Evolutionary conservation across 2,113 vertebrate species (phyloP), one percentile per base, ranked within the genome.

Genomic region (Aviceda subcristata): DNA sequence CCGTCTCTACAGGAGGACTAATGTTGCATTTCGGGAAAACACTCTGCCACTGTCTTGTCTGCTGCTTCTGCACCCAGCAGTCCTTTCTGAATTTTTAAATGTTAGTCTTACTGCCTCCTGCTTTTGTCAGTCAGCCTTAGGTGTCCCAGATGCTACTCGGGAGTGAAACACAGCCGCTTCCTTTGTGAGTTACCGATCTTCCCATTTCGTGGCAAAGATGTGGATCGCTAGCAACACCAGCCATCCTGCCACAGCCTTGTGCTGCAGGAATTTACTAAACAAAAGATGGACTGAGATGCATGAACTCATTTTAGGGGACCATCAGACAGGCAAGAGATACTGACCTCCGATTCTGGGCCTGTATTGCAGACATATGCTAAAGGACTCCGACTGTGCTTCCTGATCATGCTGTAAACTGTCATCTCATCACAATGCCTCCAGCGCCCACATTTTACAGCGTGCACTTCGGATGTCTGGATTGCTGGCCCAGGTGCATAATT

Each of bases 391-490:
- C 57, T 38, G 27, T 3, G 5, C 15, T 62, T 71, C 14, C 50
- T 66, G 29, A 13, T 34, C 36, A 30, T 0, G 0, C 5, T 38
- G 20, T 50, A 24, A 73, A 12, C 6, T 32, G 19, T 26, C 38
- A 60, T 21, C 15, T 26, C 38, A 57, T 21, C 14, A 30, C 22
- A 3, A 1, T 3, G 3, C 29, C 41, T 74, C 68, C 51, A 32
- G 36, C 64, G 62, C 12, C 48, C 63, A 11, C 0, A 0, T 76
- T 81, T 56, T 50, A n/a, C 53, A 53, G 21, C 0, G 0, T 38
- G 11, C 15, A 17, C 32, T 86, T 53, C 15, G 29, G 48, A 30
- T 71, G 43, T 48, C 64, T 88, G 76, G 59, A 50, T 43, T 86
- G n/a, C 50, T 86, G 59, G 12, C 46, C 39, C 2, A 4, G 23